Evolutionary conservation across 1,140 invertebrate genomes (phyloP).

Genomic region (Lineus longissimus): DNA sequence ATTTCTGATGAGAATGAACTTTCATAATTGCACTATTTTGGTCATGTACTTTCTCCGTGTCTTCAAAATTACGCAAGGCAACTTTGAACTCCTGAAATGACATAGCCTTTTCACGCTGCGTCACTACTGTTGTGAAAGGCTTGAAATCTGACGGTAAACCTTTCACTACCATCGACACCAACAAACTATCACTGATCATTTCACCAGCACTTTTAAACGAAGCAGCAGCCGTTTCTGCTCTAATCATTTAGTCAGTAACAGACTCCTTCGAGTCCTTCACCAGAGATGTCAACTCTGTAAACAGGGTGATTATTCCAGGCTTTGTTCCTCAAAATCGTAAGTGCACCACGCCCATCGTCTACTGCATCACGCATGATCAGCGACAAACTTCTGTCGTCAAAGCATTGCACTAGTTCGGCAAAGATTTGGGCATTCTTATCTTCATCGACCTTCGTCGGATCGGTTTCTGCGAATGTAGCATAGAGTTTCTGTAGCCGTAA

Average conservation of each 20-base stretch:
- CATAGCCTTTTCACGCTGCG: slow-evolving; percentile 9
- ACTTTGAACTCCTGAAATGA: slow-evolving; percentile 22
- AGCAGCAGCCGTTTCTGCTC: slow-evolving; percentile 20
- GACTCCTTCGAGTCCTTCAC: slow-evolving; percentile 6
- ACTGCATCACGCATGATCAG: slow-evolving; percentile 20
- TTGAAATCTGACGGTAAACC: slow-evolving; percentile 17
- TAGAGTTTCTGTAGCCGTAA: slow-evolving; percentile 18
- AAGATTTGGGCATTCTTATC: slow-evolving; percentile 18
- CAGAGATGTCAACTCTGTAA: slow-evolving; percentile 20
- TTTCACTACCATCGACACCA: slow-evolving; percentile 24
- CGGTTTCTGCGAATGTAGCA: background rate
- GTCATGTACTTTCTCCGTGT: slow-evolving; percentile 11
- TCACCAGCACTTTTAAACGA: slow-evolving; percentile 14
- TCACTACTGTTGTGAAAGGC: slow-evolving; percentile 15
- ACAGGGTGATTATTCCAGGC: slow-evolving; percentile 19
- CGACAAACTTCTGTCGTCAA: slow-evolving; percentile 19
- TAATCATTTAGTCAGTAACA: slow-evolving; percentile 21
- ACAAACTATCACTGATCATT: slow-evolving; percentile 19
- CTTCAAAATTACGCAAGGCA: slow-evolving; percentile 18
- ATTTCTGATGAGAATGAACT: background rate
- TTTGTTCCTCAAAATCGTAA: slow-evolving; percentile 16
- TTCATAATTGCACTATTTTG: background rate
- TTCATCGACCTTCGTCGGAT: background rate
- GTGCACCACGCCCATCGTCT: slow-evolving; percentile 18
- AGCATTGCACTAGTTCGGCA: slow-evolving; percentile 19